Percentiles rank a stretch among this genome's conserved stretches.
Conservation (phyloP, 2,888 invertebrate species). For the Cataglyphis cursor region DNA sequence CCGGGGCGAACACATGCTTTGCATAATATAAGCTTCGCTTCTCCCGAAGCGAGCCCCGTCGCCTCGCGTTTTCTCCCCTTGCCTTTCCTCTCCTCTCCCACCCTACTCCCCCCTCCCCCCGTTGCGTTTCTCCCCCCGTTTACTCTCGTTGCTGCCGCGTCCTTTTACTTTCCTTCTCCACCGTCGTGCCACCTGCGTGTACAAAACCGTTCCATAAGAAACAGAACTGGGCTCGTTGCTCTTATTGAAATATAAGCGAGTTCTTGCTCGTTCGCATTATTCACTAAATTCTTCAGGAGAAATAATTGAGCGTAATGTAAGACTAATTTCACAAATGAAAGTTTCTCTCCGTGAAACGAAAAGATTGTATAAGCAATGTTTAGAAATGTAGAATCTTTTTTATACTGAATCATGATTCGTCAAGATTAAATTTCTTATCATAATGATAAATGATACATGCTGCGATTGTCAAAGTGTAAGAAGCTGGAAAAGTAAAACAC, state of each 20-base stretch:
- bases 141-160: constrained; percentile 58
- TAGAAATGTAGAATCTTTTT: neutral
- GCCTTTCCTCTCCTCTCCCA: constrained; percentile 28
- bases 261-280: constrained; percentile 16
- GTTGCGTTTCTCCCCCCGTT: constrained; percentile 49
- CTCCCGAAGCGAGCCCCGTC: constrained; percentile 66
- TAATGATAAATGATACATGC: constrained; percentile 1
- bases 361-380: neutral
- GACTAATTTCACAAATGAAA: constrained; percentile 11
- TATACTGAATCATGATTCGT: neutral
- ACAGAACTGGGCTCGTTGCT: constrained; percentile 38
- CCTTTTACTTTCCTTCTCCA: constrained; percentile 62
- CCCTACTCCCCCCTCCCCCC: constrained; percentile 9
- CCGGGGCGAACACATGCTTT: constrained; percentile 84
- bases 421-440: neutral
- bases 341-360: neutral
- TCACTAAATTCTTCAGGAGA: constrained; percentile 7
- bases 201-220: constrained; percentile 34
- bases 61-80: constrained; percentile 63
- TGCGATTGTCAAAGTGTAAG: neutral
- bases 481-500: neutral
- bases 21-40: constrained; percentile 85
- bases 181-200: constrained; percentile 42
- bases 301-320: neutral
- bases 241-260: constrained; percentile 40